phyloP scores from a whole-genome alignment of 2,888 invertebrate genomes.

The Portevinia maculata region DNA sequence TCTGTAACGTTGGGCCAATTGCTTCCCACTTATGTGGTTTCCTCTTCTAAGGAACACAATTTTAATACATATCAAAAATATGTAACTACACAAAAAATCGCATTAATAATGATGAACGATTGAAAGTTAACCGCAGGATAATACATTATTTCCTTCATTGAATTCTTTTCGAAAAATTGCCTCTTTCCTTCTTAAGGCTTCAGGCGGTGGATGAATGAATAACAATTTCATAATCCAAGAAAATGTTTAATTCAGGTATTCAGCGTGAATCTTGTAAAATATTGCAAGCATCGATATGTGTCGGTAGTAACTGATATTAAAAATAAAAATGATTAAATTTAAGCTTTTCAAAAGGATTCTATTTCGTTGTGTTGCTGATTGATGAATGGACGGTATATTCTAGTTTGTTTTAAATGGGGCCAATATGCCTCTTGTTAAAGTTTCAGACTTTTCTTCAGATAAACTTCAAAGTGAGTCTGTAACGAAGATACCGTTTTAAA shows the following conservation, averaged over 20 bases:
- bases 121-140: constrained; percentile 49
- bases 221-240: neutral
- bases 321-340: constrained; percentile 5
- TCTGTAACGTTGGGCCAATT: constrained; percentile 10
- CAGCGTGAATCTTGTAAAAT: constrained; percentile 12
- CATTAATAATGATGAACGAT: constrained; percentile 46
- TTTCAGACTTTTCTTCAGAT: constrained; percentile 8
- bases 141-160: constrained; percentile 49
- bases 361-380: neutral
- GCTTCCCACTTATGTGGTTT: constrained; percentile 9
- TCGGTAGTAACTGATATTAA: neutral
- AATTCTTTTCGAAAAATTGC: constrained; percentile 12
- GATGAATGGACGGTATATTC: neutral
- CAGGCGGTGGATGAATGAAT: neutral
- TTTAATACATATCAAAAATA: too few relatives aligned
- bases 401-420: neutral
- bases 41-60: neutral
- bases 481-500: neutral
- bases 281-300: constrained; percentile 16
- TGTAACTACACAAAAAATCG: neutral
- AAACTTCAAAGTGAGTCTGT: constrained; percentile 3
- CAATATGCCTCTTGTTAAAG: neutral
- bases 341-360: constrained; percentile 1
- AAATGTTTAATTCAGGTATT: constrained; percentile 37
- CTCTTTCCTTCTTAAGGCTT: neutral